Percentiles rank a stretch among this genome's conserved stretches.
Conservation (phyloP, 2,113 vertebrate species). For the Tragulus kanchil region DNA sequence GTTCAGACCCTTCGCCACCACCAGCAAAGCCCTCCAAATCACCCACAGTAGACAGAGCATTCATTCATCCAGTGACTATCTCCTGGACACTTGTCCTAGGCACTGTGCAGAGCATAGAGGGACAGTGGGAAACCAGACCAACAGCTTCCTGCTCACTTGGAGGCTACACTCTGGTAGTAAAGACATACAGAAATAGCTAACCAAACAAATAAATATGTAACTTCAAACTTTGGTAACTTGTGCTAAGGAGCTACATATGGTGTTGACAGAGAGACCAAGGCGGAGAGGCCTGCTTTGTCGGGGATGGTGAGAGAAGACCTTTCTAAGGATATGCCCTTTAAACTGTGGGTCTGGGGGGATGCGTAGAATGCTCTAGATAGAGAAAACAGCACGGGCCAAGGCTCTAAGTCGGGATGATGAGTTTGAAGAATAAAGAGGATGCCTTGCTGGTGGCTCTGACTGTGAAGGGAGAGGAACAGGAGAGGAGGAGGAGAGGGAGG, state of each 20-base stretch:
- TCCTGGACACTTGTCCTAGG: fast-evolving
- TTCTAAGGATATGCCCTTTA: not conserved
- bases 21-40: not conserved
- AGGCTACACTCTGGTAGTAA: not conserved
- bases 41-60: too few species aligned
- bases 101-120: not conserved
- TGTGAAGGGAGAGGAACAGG: not conserved
- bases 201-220: not conserved
- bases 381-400: not conserved
- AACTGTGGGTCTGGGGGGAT: not conserved
- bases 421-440: not conserved
- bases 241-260: not conserved
- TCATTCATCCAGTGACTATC: not conserved
- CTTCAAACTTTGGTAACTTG: not conserved
- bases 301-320: too few species aligned
- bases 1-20: not conserved
- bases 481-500: not conserved
- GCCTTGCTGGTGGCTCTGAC: fast-evolving
- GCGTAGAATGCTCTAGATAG: not conserved
- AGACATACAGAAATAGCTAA: not conserved
- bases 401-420: not conserved
- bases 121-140: fast-evolving
- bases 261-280: not conserved
- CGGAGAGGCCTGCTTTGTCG: too few species aligned
- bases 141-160: not conserved